These are phyloP conservation scores for Callochromis pleurospilus DNA, from an alignment of 2,113 vertebrate species.

Conservation along the genomic window DNA sequence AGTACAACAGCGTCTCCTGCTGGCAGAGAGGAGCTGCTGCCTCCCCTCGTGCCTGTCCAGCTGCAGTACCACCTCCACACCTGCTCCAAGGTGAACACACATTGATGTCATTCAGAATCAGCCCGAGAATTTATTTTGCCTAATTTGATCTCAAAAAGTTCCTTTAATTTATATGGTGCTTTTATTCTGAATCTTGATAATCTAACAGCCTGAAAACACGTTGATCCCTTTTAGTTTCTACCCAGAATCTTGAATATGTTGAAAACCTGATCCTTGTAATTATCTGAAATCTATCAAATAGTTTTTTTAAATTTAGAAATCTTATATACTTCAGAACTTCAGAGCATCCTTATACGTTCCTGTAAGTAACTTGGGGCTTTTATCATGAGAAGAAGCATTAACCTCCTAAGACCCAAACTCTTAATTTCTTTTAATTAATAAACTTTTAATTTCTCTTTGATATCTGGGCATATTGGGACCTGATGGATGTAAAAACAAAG, in stretches of 20 bases:
- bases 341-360: background rate
- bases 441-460: background rate
- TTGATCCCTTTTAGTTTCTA: background rate
- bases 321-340: background rate
- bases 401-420: background rate
- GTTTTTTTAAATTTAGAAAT: background rate
- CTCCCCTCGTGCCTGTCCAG: background rate
- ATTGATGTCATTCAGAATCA: background rate
- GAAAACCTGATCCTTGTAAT: background rate
- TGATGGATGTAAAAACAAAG: background rate
- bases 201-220: background rate
- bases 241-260: background rate
- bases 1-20: background rate
- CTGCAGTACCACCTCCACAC: conserved; percentile 41
- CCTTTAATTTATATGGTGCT: background rate
- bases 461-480: background rate
- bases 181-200: background rate
- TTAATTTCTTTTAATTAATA: background rate
- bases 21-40: conserved; percentile 28
- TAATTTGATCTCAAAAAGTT: background rate
- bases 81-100: conserved; percentile 65
- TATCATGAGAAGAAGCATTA: background rate
- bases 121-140: background rate
- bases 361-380: background rate
- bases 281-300: background rate